Percentiles rank a stretch among this genome's conserved stretches.
Conservation (phyloP, 2,797 vertebrate genomes). For the Masticophis lateralis region DNA sequence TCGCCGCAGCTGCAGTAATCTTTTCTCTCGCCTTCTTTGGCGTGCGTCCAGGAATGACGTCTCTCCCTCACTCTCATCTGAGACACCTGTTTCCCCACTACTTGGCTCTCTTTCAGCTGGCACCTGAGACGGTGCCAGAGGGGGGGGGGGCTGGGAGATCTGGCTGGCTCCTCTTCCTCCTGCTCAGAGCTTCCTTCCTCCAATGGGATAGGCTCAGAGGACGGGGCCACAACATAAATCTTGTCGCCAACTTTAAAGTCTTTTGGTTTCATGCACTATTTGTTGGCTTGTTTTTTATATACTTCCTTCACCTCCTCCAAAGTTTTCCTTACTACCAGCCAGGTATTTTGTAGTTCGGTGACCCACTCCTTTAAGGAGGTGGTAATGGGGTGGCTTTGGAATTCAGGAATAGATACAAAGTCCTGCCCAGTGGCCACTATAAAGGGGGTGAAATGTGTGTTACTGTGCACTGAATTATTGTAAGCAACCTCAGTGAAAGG, state of each 20-base stretch:
- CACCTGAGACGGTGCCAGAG: too few relatives aligned
- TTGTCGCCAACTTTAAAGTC: neutral
- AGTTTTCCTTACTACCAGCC: neutral
- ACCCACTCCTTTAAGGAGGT: neutral
- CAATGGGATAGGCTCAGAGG: too few relatives aligned
- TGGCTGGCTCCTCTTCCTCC: too few relatives aligned
- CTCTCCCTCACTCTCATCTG: too few relatives aligned
- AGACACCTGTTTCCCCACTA: too few relatives aligned
- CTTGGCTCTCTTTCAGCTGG: too few relatives aligned
- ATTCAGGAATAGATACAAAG: neutral
- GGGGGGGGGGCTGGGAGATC: too few relatives aligned
- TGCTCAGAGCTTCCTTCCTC: too few relatives aligned
- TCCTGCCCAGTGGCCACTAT: neutral
- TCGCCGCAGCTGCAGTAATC: too few relatives aligned
- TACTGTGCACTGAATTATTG: neutral
- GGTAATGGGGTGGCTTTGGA: neutral
- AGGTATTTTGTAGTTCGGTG: neutral
- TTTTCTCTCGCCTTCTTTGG: too few relatives aligned
- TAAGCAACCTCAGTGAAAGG: neutral
- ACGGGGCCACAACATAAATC: too few relatives aligned
- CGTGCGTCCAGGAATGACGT: too few relatives aligned
- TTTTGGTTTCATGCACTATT: neutral
- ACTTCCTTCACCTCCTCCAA: neutral
- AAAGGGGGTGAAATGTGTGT: neutral
- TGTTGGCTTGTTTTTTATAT: neutral